A percentile compares a stretch with the other conserved stretches of the same genome.
These are phyloP conservation scores for Lasioglossum calceatum DNA, from an alignment of 2,888 invertebrate species.

Conservation along the genomic window DNA sequence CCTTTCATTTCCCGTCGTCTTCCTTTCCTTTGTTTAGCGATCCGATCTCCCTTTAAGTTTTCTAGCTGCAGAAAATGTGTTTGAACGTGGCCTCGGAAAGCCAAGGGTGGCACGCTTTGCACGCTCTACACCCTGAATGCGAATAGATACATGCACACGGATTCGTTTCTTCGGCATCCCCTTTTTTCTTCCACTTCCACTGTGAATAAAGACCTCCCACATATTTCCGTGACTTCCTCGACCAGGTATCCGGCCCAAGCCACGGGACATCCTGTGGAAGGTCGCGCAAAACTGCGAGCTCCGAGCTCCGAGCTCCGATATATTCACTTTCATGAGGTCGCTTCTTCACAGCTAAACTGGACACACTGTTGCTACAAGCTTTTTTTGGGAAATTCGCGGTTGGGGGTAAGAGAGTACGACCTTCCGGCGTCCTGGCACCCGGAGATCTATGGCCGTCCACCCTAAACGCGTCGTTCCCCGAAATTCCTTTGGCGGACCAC, in stretches of 20 bases:
- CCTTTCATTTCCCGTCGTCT: neutral
- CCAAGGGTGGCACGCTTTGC: constrained; percentile 22
- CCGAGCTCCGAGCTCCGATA: constrained; percentile 36
- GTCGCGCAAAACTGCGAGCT: constrained; percentile 44
- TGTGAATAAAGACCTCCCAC: constrained; percentile 72
- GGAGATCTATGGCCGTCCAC: neutral
- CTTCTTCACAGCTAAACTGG: constrained; percentile 11
- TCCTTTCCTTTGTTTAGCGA: neutral
- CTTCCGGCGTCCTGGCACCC: constrained; percentile 31
- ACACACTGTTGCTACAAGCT: constrained; percentile 37
- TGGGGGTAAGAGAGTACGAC: constrained; percentile 38
- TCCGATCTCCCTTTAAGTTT: constrained; percentile 32
- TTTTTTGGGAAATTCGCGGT: constrained; percentile 40
- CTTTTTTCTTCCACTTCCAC: constrained; percentile 13
- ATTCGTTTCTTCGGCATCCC: constrained; percentile 22
- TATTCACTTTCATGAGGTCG: constrained; percentile 47
- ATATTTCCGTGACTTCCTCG: constrained; percentile 55
- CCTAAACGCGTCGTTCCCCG: neutral
- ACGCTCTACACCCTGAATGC: constrained; percentile 31
- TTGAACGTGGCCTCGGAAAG: constrained; percentile 1
- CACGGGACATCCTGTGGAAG: constrained; percentile 52
- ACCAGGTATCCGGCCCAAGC: constrained; percentile 64
- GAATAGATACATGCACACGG: constrained; percentile 35
- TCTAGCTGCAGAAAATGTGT: constrained; percentile 29
- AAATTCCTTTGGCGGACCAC: neutral